phyloP scores from a whole-genome alignment of 2,888 invertebrate species.

The Andrena fulva region DNA sequence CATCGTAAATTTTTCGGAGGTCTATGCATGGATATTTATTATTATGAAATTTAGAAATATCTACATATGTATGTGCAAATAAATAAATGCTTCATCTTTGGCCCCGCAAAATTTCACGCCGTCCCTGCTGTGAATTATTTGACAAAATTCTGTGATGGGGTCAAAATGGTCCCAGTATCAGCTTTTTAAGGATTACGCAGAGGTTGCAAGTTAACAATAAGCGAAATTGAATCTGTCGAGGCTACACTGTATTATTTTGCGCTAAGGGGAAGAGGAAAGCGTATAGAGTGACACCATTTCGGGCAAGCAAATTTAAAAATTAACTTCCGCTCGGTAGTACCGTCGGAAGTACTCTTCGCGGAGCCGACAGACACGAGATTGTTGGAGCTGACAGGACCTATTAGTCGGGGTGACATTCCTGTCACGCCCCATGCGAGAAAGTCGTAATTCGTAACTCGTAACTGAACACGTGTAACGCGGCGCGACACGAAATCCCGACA shows the following conservation, averaged over 20 bases:
- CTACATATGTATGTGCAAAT: too few relatives aligned
- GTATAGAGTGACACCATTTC: background rate
- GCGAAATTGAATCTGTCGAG: too few relatives aligned
- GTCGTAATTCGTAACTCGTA: conserved; percentile 72
- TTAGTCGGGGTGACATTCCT: conserved; percentile 76
- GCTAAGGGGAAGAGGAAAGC: background rate
- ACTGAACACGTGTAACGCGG: conserved; percentile 73
- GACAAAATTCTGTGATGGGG: too few relatives aligned
- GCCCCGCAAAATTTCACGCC: too few relatives aligned
- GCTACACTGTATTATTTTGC: background rate
- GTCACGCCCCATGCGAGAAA: conserved; percentile 70
- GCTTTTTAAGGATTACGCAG: too few relatives aligned
- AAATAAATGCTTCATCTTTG: too few relatives aligned
- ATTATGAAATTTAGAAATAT: too few relatives aligned
- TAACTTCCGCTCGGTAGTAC: conserved; percentile 20
- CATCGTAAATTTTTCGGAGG: too few relatives aligned
- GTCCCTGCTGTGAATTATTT: too few relatives aligned
- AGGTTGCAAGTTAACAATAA: too few relatives aligned
- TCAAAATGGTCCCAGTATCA: too few relatives aligned
- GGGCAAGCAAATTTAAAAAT: conserved; percentile 14
- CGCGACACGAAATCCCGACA: conserved; percentile 48
- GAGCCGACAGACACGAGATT: conserved; percentile 49
- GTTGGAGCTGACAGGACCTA: conserved; percentile 76
- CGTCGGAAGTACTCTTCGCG: conserved; percentile 36
- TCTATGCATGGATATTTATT: too few relatives aligned